Evolutionary conservation across 2,797 vertebrate genomes (phyloP), one percentile per base, ranked within the genome.

Genomic region (Chrosomus eos): DNA sequence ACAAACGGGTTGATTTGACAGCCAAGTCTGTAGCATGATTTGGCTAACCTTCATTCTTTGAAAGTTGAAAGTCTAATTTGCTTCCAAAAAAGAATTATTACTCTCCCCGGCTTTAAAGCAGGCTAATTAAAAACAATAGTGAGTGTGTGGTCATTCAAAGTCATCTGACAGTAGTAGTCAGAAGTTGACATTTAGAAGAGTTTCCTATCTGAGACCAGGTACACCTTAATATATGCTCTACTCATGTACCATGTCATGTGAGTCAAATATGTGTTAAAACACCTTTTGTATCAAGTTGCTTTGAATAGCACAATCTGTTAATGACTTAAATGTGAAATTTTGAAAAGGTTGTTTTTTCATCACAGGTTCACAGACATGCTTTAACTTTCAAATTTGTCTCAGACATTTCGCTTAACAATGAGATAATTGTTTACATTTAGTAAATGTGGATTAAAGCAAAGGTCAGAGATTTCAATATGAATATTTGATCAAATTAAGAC

Each of bases 71-170:
- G 1, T n/a, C 40, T 68, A 45, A 40, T 71, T 60, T 81, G 71
- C 67, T 81, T 81, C 26, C 43, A 83, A 55, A 28, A 67, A 36
- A 21, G 11, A 51, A 48, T 70, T 18, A 51, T 45, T 45, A 33
- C 23, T 80, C 66, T 83, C 60, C 67, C 23, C 1, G 21, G 70
- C 38, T 80, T 75, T 88, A 70, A 85, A 88, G 84, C 5, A 28
- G 58, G 28, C 80, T 80, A 85, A 85, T 84, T 60, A 82, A 85
- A 80, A 74, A 83, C 51, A 71, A 62, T 48, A 67, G 21, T 48
- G 62, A 80, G 67, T 81, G 51, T 4, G 51, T 81, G 78, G 64
- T 43, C 79, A 58, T 70, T 40, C 77, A 83, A 84, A 77, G 68
- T 55, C 58, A 60, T 88, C 70, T 81, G 77, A 40, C 19, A 48